A percentile compares a stretch with the other conserved stretches of the same genome.
Evolutionary conservation across 1,140 invertebrate species (phyloP).

Genomic region (Potamilus streckersoni): DNA sequence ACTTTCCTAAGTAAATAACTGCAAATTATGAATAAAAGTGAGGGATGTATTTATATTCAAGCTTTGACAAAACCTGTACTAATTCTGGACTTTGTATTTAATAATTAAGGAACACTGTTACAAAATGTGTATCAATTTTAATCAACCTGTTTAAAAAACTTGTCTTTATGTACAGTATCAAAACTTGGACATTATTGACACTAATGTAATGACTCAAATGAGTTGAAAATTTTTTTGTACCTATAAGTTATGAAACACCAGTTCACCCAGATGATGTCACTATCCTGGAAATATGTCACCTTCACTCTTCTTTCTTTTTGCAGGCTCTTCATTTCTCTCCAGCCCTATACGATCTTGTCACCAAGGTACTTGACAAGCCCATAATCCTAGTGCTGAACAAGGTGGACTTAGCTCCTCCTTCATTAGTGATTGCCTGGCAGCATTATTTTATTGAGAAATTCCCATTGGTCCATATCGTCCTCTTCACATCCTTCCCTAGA

Average conservation of each 20-base stretch:
- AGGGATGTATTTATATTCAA: too few relatives aligned
- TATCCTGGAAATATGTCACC: neutral
- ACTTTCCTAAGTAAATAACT: too few relatives aligned
- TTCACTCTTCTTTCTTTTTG: slow-evolving; percentile 11
- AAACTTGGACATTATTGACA: too few relatives aligned
- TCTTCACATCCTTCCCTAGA: slow-evolving; percentile 84
- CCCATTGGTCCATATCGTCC: slow-evolving; percentile 81
- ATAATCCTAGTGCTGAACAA: slow-evolving; percentile 94
- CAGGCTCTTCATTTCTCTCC: slow-evolving; percentile 84
- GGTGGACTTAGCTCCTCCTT: slow-evolving; percentile 86
- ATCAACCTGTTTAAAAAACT: neutral
- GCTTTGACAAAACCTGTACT: too few relatives aligned
- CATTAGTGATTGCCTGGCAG: slow-evolving; percentile 89
- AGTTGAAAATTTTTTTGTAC: neutral
- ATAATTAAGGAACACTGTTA: too few relatives aligned
- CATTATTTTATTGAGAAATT: slow-evolving; percentile 81
- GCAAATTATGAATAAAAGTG: too few relatives aligned
- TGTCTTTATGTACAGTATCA: neutral
- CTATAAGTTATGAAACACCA: neutral
- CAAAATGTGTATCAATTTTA: neutral
- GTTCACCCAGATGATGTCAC: neutral
- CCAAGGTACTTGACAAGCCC: slow-evolving; percentile 79
- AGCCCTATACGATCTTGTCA: slow-evolving; percentile 85
- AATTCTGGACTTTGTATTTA: too few relatives aligned
- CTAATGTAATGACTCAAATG: neutral